Base-by-base conservation (phyloP, 37 sponge, comb jelly and placozoan genomes). In the Geodia barretti region DNA sequence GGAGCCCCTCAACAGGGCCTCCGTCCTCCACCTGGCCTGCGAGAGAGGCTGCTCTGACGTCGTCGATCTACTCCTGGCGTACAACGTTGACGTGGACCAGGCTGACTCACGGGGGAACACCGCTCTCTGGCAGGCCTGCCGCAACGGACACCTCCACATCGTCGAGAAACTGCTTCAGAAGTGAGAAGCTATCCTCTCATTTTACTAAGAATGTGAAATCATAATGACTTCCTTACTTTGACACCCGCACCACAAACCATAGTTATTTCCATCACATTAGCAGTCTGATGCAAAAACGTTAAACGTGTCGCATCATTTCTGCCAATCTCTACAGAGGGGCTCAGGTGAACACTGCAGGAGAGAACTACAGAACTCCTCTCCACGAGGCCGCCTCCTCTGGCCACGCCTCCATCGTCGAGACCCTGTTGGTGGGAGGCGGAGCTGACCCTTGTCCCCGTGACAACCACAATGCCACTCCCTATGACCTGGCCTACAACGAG, bases 361-460 rank as follows among this genome's bases (percentile, higher is more conserved):
- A 2, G 7, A 26, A 25, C 29, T n/a, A 68, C 60, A 60, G 89
- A 19, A 86, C 82, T 21, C 67, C 90, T 24, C 86, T 93, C 3
- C 93, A 93, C 39, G 82, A 86, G 41, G 86, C 93, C 0, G 78
- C 87, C n/a, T 74, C 82, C 26, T 34, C 25, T 19, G 93, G 86
- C 1, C 58, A 88, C 29, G 34, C 41, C 39, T 68, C 77, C 29
- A 62, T 89, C 2, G 80, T 71, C 0, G 62, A 93, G 68, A 61
- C 88, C 8, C 79, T 93, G 0, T 26, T 91, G 20, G 41, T 58
- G 39, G 34, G 47, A n/a, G 82, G 76, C 5, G 78, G 73, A 20
- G 83, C 79, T 9, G 42, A 87, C 62, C 75, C 82, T 23, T 29
- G 69, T 28, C 17, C 47, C 0, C 65, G 72, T 23, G 75, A 76